phyloP scores from a whole-genome alignment of 2,113 vertebrate species.

The Alouatta palliata region DNA sequence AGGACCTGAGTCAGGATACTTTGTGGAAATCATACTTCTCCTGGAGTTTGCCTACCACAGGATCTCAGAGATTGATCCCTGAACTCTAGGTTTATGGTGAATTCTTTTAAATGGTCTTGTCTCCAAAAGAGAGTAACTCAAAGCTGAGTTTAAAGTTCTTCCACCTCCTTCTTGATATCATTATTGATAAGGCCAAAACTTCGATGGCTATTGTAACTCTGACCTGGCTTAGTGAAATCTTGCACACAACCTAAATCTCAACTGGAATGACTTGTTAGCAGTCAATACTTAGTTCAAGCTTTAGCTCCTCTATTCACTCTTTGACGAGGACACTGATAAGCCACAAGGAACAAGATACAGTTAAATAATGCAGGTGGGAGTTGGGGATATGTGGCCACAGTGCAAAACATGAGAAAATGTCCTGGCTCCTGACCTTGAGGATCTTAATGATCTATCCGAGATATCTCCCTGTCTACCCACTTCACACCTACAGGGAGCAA shows the following conservation, averaged over 20 bases:
- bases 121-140: background rate
- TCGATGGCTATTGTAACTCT: background rate
- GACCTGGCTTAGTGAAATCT: background rate
- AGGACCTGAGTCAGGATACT: background rate
- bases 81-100: background rate
- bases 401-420: background rate
- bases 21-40: background rate
- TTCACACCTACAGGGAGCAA: background rate
- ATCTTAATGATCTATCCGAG: background rate
- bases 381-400: background rate
- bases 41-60: background rate
- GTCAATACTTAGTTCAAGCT: background rate
- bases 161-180: background rate
- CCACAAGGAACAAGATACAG: background rate
- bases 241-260: background rate
- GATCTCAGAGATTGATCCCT: background rate
- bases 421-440: background rate
- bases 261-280: background rate
- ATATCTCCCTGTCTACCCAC: rapidly evolving
- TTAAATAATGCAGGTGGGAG: background rate
- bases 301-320: background rate
- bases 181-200: background rate
- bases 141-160: background rate
- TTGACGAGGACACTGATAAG: background rate
- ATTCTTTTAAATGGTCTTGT: background rate